Conservation (phyloP, 2,888 invertebrate species). For the Drosophila cognata region DNA sequence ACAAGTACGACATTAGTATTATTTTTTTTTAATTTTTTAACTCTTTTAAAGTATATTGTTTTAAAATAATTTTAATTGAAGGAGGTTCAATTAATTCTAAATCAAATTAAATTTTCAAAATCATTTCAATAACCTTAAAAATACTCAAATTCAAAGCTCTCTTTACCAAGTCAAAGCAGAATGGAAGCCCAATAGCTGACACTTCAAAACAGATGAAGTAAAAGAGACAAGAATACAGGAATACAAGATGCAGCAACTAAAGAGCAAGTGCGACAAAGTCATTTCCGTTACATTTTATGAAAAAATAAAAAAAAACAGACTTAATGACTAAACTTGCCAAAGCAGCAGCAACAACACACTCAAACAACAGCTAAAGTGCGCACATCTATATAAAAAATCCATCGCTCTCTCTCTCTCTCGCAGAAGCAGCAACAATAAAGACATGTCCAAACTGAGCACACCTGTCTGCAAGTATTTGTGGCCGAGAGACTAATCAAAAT, state of each 20-base stretch:
- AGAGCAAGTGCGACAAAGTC: conserved; percentile 47
- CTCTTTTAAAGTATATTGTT: too few species aligned
- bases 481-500: conserved; percentile 8
- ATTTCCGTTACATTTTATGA: conserved; percentile 69
- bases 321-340: conserved; percentile 54
- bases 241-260: not conserved
- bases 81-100: not conserved
- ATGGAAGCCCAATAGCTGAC: conserved; percentile 18
- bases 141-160: not conserved
- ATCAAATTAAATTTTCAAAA: not conserved
- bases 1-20: accelerated
- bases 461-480: conserved; percentile 54
- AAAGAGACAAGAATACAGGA: not conserved
- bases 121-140: not conserved
- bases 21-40: too few species aligned
- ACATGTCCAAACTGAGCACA: conserved; percentile 37
- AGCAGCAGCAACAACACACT: conserved; percentile 30
- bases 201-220: not conserved
- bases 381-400: conserved; percentile 14
- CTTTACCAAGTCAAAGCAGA: not conserved
- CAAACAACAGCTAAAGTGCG: conserved; percentile 19
- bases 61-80: too few species aligned
- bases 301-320: conserved; percentile 38
- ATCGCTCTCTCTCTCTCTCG: conserved; percentile 3
- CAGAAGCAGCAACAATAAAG: conserved; percentile 33